These are phyloP conservation scores for Petrosia ficiformis DNA, from an alignment of 37 sponge, comb jelly and placozoan species.

Conservation along the genomic window DNA sequence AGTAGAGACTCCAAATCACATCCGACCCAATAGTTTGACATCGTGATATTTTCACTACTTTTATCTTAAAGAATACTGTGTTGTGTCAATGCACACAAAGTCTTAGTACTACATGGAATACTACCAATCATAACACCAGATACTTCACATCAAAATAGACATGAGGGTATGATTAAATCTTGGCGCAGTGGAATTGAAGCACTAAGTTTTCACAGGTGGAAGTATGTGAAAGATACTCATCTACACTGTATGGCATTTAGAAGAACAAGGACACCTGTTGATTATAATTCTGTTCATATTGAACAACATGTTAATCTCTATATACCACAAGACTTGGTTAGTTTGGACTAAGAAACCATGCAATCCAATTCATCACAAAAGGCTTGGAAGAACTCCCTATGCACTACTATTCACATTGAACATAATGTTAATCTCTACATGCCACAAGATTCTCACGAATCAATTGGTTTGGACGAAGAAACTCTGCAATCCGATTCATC, in stretches of 20 bases:
- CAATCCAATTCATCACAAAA: no score
- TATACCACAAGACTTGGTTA: constrained; percentile 46
- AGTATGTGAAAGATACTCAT: constrained; percentile 60
- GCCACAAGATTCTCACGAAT: no score
- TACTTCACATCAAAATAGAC: constrained; percentile 67
- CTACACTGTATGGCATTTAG: constrained; percentile 84
- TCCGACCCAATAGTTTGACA: no score
- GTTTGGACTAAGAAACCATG: no score
- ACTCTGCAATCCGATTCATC: no score
- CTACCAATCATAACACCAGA: constrained; percentile 79
- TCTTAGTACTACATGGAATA: constrained; percentile 56
- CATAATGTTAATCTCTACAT: no score
- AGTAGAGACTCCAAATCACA: no score
- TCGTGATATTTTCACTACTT: constrained; percentile 75
- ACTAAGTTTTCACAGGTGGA: constrained; percentile 70
- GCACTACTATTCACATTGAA: no score
- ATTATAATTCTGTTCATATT: neutral
- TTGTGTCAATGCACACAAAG: constrained; percentile 58
- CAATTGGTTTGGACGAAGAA: no score
- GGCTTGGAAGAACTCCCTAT: no score
- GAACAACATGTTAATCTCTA: neutral
- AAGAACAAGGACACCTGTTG: constrained; percentile 16
- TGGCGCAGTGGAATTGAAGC: constrained; percentile 62
- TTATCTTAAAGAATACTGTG: constrained; percentile 77
- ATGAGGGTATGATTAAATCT: constrained; percentile 60